phyloP scores from a whole-genome alignment of 2,113 vertebrate genomes.

The Petaurus breviceps region DNA sequence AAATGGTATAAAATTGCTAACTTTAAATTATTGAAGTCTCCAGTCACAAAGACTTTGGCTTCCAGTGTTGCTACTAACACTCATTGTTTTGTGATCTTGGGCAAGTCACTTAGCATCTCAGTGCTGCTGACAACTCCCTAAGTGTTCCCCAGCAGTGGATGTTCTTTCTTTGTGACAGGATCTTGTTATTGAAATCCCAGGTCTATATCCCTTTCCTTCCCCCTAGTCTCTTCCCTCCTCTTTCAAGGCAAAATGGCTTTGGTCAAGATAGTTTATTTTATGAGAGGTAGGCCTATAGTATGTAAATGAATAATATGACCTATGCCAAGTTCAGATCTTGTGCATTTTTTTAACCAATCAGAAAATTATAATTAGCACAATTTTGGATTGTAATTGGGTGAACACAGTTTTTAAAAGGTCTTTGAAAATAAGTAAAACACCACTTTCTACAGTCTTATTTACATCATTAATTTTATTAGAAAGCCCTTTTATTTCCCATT shows the following conservation, averaged over 20 bases:
- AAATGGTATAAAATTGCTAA: background rate
- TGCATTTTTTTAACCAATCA: slow-evolving; percentile 6
- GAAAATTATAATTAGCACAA: background rate
- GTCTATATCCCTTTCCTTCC: background rate
- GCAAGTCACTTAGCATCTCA: background rate
- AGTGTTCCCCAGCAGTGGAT: background rate
- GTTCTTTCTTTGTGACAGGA: background rate
- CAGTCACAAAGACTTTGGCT: background rate
- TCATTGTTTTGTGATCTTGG: background rate
- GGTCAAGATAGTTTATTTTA: background rate
- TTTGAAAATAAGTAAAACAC: background rate
- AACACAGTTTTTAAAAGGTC: background rate
- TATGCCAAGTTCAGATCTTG: background rate
- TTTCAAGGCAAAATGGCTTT: background rate
- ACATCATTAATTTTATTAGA: background rate
- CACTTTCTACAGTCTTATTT: background rate
- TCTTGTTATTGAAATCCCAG: background rate
- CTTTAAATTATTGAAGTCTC: background rate
- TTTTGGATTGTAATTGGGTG: background rate
- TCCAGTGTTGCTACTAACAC: background rate
- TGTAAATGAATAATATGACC: background rate
- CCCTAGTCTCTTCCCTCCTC: background rate
- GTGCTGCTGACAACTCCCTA: background rate
- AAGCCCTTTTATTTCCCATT: background rate
- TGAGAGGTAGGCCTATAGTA: background rate